Conservation (phyloP, 2,113 vertebrate species). For the Sapayoa aenigma region DNA sequence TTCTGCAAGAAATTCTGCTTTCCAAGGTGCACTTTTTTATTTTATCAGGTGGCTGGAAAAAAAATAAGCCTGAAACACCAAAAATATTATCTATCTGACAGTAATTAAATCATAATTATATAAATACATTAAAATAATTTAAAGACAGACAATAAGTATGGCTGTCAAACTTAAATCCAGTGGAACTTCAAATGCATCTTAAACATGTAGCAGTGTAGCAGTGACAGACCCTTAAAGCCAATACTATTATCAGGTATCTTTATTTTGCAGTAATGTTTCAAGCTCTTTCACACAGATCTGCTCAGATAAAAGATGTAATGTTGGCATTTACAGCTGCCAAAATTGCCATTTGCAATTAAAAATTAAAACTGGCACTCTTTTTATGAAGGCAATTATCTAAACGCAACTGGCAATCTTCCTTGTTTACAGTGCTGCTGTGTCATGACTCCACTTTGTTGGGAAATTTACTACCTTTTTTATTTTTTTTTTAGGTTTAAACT, state of each 20-base stretch:
- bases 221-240: background rate
- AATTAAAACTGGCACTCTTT: slow-evolving; percentile 74
- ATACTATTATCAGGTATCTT: background rate
- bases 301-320: slow-evolving; percentile 47
- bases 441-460: slow-evolving; percentile 58
- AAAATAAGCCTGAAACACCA: background rate
- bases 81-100: background rate
- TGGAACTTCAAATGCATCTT: background rate
- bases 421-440: slow-evolving; percentile 73
- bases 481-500: slow-evolving; percentile 38
- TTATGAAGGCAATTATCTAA: slow-evolving; percentile 74
- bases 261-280: slow-evolving; percentile 20
- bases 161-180: background rate
- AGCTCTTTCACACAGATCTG: slow-evolving; percentile 49
- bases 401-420: slow-evolving; percentile 70
- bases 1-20: background rate
- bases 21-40: background rate
- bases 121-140: background rate
- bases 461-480: slow-evolving; percentile 30
- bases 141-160: background rate
- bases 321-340: slow-evolving; percentile 74
- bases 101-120: background rate
- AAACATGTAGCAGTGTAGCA: background rate
- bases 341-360: slow-evolving; percentile 80
- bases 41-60: background rate